Base-by-base conservation (phyloP, 1,140 invertebrate genomes). In the Ladona fulva region DNA sequence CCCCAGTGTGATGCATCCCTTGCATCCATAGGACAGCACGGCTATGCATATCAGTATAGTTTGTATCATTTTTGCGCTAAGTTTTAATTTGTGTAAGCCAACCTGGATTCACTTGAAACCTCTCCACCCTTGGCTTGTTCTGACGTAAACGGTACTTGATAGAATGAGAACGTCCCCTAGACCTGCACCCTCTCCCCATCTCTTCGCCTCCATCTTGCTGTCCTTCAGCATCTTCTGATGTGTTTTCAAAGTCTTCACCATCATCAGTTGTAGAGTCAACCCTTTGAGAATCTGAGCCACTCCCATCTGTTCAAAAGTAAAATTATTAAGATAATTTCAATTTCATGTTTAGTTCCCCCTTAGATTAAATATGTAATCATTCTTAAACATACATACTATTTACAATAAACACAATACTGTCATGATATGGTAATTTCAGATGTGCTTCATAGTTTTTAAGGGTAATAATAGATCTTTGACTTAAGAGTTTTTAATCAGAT, bases 81-180 rank as follows among this genome's bases (percentile, higher is more conserved):
- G 8, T 37, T 37, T 37, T 37, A 37, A 5, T 37, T 37, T 8
- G 8, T 37, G 8, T 37, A 8, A 8, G 29, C 29, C 1, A 5
- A 37, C 29, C 85, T 76, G 84, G 83, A 76, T 83, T 86, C 14
- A 86, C 85, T 82, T 88, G 87, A 82, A 87, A 88, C 80, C 87
- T 83, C 81, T 88, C 86, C 42, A 88, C 85, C 7, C 85, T 84
- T 19, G 87, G 87, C 73, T 88, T 88, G 74, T 86, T 88, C 78
- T 87, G 84, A 29, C 87, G 83, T 74, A 88, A 80, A 81, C 84
- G 86, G 79, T 87, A 88, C 79, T 87, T 87, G 81, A 87, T 82
- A 78, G 83, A 84, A 59, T 74, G 74, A 24, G 37, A 44, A n/a
- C 44, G 66, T 12, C 52, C 59, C 25, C 29, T 37, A 24, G 29